A percentile compares a stretch with the other conserved stretches of the same genome.
phyloP scores from a whole-genome alignment of 2,113 vertebrate species.

The Azemiops feae region DNA sequence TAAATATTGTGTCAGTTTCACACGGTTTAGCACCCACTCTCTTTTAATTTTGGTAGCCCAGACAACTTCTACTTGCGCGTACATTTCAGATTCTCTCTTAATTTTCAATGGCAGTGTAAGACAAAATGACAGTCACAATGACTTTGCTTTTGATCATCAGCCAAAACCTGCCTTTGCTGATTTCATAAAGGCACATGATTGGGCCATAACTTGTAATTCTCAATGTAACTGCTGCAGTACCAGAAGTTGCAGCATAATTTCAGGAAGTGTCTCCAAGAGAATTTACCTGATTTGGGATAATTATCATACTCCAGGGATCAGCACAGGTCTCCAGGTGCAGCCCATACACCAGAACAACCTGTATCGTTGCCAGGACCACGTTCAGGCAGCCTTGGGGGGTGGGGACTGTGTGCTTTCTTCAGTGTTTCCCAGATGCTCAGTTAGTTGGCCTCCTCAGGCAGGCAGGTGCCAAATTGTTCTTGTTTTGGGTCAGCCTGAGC shows the following conservation, averaged over 20 bases:
- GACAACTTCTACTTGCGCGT: background rate
- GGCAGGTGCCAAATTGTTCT: conserved; percentile 30
- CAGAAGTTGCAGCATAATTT: background rate
- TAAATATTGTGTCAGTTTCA: background rate
- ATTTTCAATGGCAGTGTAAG: background rate
- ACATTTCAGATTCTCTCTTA: background rate
- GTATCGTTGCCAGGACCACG: background rate
- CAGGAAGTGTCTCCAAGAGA: background rate
- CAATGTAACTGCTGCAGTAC: background rate
- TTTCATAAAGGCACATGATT: background rate
- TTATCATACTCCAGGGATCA: background rate
- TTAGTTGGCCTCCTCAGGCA: conserved; percentile 2
- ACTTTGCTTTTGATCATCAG: background rate
- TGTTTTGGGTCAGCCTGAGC: background rate
- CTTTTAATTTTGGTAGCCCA: background rate
- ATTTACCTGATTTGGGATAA: background rate
- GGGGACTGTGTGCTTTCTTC: background rate
- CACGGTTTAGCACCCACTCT: background rate
- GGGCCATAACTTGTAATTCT: background rate
- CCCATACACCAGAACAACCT: background rate
- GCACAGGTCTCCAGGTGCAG: background rate
- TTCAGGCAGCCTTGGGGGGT: background rate
- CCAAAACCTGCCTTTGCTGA: background rate
- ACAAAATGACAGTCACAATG: background rate
- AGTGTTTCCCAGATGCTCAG: background rate